Percentiles rank a stretch among this genome's conserved stretches.
phyloP scores from a whole-genome alignment of 2,113 vertebrate genomes.

The Larimichthys crocea region DNA sequence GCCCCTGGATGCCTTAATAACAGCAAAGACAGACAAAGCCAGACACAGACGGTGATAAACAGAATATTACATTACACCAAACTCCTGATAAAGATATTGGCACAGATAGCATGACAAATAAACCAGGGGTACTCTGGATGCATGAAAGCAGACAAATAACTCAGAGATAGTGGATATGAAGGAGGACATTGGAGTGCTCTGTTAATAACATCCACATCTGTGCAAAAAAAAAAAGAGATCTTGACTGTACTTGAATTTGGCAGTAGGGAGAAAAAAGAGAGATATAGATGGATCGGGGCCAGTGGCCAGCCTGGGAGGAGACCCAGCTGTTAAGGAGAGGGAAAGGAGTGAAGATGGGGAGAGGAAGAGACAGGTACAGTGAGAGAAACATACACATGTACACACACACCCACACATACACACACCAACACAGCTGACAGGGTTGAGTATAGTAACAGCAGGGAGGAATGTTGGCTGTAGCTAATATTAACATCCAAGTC shows the following conservation, averaged over 20 bases:
- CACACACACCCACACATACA: slow-evolving; percentile 28
- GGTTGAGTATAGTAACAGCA: slow-evolving; percentile 82
- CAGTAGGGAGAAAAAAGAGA: slow-evolving; percentile 1
- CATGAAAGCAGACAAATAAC: slow-evolving; percentile 23
- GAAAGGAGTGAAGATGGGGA: slow-evolving; percentile 55
- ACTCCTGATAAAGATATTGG: slow-evolving; percentile 54
- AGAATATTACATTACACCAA: slow-evolving; percentile 67
- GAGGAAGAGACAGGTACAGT: slow-evolving; percentile 64
- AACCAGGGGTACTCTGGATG: slow-evolving; percentile 19
- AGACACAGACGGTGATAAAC: slow-evolving; percentile 60
- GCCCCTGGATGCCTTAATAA: slow-evolving; percentile 51
- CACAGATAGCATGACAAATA: slow-evolving; percentile 38
- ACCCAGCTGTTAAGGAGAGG: slow-evolving; percentile 48
- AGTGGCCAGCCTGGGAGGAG: slow-evolving; percentile 36
- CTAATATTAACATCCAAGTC: slow-evolving; percentile 84
- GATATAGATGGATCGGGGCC: slow-evolving; percentile 5
- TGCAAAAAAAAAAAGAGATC: slow-evolving; percentile 5
- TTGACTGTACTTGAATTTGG: slow-evolving; percentile 28
- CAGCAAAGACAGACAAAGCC: slow-evolving; percentile 44
- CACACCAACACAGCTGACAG: slow-evolving; percentile 75
- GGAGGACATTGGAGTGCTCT: not conserved
- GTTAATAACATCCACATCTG: slow-evolving; percentile 30
- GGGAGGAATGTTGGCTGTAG: slow-evolving; percentile 74
- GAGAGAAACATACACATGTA: slow-evolving; percentile 11
- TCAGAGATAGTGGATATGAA: slow-evolving; percentile 6